Evolutionary conservation across 2,888 invertebrate species (phyloP), one percentile per base, ranked within the genome.

Genomic region (Microctonus aethiopoides): DNA sequence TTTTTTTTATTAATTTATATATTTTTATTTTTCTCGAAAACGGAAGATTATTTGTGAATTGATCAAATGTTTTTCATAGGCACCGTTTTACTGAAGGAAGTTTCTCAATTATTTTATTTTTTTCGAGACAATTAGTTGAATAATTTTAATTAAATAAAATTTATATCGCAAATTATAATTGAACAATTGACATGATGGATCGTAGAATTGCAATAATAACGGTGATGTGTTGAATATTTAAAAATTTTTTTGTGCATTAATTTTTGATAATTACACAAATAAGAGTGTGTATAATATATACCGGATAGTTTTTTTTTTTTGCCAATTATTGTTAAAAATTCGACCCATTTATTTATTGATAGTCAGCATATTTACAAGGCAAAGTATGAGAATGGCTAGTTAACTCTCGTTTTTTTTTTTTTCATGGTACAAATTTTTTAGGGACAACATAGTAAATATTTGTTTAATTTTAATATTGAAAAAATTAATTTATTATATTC

Each of bases 11-110:
- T 29, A 26, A 52, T 54, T 22, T 56, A 16, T 62, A 62, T 59
- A 68, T 70, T 62, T 71, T 54, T 57, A 59, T 41, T 59, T 69
- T 66, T 70, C 71, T 71, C 68, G 73, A 71, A 77, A 79, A 79
- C 79, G 83, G 82, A 83, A 83, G 82, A 83, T 81, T 80, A 81
- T 77, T 77, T 77, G 77, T 75, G 73, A 80, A 76, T 69, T 73
- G 74, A 75, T 77, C 7, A 51, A 51, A 70, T 64, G 72, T 72
- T 63, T 72, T 61, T 74, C 70, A 68, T 57, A 75, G 67, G 68
- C 75, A 71, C 75, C 70, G 72, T 60, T n/a, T 72, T 69, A 73
- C 70, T 74, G 75, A 77, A 76, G 75, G 78, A 77, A 39, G 10
- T 61, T 46, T 32, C 34, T 46, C 51, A 29, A 5, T 29, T 29